Base-by-base conservation (phyloP, 2,888 invertebrate species). In the Chydorus sphaericus region DNA sequence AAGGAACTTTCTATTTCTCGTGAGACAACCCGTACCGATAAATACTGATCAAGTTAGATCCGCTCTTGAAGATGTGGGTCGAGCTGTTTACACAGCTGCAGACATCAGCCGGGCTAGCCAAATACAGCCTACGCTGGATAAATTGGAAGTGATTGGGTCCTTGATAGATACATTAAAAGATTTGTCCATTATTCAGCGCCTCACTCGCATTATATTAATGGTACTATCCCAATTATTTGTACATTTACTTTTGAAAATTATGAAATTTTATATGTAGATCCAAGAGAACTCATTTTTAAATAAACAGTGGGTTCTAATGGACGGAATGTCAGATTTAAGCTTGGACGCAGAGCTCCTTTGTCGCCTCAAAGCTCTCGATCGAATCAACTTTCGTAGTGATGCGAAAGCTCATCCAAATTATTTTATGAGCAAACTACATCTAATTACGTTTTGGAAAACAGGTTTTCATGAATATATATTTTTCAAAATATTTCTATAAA, bases 271-370 rank as follows among this genome's bases (percentile, higher is more conserved):
- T 30, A 18, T 30, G 29, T 50, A 53, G 53, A 38, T 53, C 11
- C 53, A 53, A 28, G 29, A 38, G 16, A 37, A 20, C 16, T 29
- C 38, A 14, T 23, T 38, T 14, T 16, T 53, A 4, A 14, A 38
- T 16, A 28, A 53, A 23, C 53, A 53, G 28, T 53, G 53, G 53
- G 38, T 53, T 14, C 23, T 53, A 7, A 53, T 23, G 26, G 53
- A 53, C 36, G 53, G 53, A 5, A 38, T 53, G 37, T 53, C 38
- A 16, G 53, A 36, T 37, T 28, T 26, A 11, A 38, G 29, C 7
- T 18, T 38, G n/a, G 37, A 37, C n/a, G 38, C 36, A 7, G 23
- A 26, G n/a, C 53, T 53, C 16, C 38, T 29, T 11, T 38, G 53
- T 23, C 37, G 53, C 10, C 37, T 26, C 14, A 28, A 14, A 23